Percentiles rank a stretch among this genome's conserved stretches.
phyloP scores from a whole-genome alignment of 2,797 vertebrate species.

The Poecile montanus region DNA sequence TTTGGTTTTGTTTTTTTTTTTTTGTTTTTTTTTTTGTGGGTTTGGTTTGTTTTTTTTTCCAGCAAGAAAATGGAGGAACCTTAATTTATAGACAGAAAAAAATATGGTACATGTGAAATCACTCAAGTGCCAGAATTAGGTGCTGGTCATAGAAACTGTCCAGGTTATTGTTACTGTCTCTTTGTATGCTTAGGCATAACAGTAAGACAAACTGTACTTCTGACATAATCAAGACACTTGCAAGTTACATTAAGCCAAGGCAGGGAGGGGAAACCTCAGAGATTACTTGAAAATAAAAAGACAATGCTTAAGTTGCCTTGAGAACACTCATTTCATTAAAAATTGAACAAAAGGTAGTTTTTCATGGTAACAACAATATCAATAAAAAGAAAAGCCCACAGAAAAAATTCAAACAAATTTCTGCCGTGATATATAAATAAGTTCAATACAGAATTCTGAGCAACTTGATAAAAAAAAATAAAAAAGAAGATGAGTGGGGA shows the following conservation, averaged over 20 bases:
- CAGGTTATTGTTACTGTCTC: background rate
- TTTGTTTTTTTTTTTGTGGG: background rate
- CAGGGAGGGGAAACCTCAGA: background rate
- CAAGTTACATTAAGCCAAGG: background rate
- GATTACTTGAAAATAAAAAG: background rate
- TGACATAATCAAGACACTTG: background rate
- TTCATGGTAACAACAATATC: background rate
- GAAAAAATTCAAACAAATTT: background rate
- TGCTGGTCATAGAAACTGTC: background rate
- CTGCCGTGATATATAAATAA: background rate
- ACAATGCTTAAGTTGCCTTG: background rate
- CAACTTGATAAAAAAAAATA: background rate
- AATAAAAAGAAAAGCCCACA: background rate
- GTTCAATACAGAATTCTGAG: background rate
- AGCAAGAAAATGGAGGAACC: background rate
- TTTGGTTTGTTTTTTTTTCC: background rate
- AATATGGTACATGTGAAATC: background rate
- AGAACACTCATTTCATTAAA: background rate
- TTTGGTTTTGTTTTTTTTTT: too few species aligned
- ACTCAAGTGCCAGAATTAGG: background rate
- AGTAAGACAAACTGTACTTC: background rate
- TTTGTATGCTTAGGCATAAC: background rate
- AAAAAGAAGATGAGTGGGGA: fast-evolving
- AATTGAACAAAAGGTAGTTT: background rate
- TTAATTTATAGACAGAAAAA: background rate